These are phyloP conservation scores for Thaleichthys pacificus DNA, from an alignment of 2,797 vertebrate species.

Conservation along the genomic window DNA sequence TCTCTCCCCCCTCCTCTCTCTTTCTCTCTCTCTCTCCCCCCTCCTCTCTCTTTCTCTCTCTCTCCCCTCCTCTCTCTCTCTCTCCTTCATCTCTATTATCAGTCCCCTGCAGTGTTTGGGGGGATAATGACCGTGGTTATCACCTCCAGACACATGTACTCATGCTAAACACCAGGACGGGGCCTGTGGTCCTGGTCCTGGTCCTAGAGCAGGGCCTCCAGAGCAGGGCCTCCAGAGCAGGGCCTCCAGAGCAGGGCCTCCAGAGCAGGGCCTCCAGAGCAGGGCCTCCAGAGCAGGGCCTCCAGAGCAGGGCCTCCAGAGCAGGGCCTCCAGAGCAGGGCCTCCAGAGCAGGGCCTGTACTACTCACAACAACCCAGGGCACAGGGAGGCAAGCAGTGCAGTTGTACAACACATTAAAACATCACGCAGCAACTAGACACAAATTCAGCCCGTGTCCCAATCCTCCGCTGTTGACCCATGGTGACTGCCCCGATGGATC, in stretches of 20 bases:
- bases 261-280: too few species aligned
- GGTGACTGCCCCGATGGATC: not conserved
- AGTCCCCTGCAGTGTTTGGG: conserved; percentile 20
- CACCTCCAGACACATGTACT: not conserved
- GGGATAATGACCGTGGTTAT: conserved; percentile 27
- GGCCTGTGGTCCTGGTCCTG: too few species aligned
- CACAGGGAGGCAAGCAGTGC: too few species aligned
- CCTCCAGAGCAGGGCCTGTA: too few species aligned
- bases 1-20: conserved; percentile 3
- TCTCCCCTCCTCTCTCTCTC: conserved; percentile 2
- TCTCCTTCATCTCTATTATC: conserved; percentile 25
- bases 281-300: too few species aligned
- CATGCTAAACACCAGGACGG: not conserved
- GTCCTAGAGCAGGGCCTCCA: too few species aligned
- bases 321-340: too few species aligned
- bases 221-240: too few species aligned
- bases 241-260: too few species aligned
- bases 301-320: too few species aligned
- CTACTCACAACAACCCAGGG: too few species aligned
- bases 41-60: conserved; percentile 7
- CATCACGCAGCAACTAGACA: not conserved
- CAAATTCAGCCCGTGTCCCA: not conserved
- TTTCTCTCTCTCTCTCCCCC: conserved; percentile 9
- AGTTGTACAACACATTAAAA: not conserved
- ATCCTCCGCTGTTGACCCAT: not conserved